Conservation (phyloP, 2,797 vertebrate species). For the Pantherophis alleghaniensis region DNA sequence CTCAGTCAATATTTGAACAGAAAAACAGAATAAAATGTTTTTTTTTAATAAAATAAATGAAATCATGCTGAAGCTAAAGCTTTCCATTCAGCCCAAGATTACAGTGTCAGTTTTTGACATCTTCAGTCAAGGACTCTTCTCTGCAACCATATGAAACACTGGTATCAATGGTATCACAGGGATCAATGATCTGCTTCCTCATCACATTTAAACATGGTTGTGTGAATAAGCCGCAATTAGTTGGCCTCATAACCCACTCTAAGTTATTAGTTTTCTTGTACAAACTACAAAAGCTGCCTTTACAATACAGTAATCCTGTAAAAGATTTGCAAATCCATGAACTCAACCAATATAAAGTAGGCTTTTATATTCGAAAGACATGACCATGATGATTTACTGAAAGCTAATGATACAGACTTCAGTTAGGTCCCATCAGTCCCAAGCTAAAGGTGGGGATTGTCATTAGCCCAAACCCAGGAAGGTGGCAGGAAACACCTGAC, state of each 20-base stretch:
- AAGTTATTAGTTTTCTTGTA: background rate
- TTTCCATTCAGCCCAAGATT: background rate
- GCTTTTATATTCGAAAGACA: background rate
- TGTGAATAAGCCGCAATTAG: background rate
- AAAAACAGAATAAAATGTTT: background rate
- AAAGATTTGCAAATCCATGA: background rate
- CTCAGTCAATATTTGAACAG: background rate
- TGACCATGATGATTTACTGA: background rate
- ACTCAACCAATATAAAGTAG: background rate
- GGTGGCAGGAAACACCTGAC: background rate
- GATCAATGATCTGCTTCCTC: background rate
- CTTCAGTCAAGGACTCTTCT: background rate
- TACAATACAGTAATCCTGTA: background rate
- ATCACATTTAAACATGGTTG: background rate
- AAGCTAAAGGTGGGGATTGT: background rate
- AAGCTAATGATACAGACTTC: background rate
- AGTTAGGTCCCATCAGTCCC: background rate
- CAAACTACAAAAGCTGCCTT: background rate
- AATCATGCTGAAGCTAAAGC: background rate
- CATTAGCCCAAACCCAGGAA: background rate
- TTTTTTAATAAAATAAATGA: background rate
- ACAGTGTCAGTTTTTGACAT: background rate
- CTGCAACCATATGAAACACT: background rate
- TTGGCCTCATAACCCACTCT: background rate
- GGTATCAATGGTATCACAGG: background rate